Evolutionary conservation across 2,888 invertebrate species (phyloP), one percentile per base, ranked within the genome.

Genomic region (Athripsodes cinereus): DNA sequence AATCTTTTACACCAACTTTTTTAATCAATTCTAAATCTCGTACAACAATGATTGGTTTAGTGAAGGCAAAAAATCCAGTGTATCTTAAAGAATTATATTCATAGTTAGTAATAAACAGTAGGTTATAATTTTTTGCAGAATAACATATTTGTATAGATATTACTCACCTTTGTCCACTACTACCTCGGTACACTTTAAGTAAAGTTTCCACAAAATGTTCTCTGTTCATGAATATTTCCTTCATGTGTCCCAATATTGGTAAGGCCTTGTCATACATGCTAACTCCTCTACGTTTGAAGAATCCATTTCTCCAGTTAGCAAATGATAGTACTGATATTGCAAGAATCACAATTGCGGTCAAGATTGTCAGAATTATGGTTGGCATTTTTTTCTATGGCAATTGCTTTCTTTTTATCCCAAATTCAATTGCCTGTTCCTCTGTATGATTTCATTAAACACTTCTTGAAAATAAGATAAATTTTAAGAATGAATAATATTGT

Each of bases 1-100:
- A 71, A 62, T 67, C 66, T 35, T 68, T 69, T 2, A 69, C 65
- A 1, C 64, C 62, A 2, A 70, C 52, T 2, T 67, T 64, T 48
- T 66, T 69, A 20, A 72, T 69, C 11, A 71, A 44, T 1, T 71
- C 69, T 0, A 69, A 69, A 53, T 71, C 70, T 2, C 66, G 65
- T 0, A 72, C 6, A 1, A 72, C 1, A 3, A 69, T 13, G 0
- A 59, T 31, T 1, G 71, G 70, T 2, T 61, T 66, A 2, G 53
- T 48, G 31, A 70, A 67, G 26, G 69, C 68, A 59, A 69, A 68
- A 16, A 62, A 53, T 1, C 70, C 71, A 1, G 66, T 61, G 40
- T 61, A 63, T 46, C 63, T 63, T 19, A 22, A 26, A 48, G 8
- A 22, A 22, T 40, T 40, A 26, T 26, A 10, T 26, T n/a, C n/a